Conservation (phyloP, 2,888 invertebrate species). For the Dasypolia templi region DNA sequence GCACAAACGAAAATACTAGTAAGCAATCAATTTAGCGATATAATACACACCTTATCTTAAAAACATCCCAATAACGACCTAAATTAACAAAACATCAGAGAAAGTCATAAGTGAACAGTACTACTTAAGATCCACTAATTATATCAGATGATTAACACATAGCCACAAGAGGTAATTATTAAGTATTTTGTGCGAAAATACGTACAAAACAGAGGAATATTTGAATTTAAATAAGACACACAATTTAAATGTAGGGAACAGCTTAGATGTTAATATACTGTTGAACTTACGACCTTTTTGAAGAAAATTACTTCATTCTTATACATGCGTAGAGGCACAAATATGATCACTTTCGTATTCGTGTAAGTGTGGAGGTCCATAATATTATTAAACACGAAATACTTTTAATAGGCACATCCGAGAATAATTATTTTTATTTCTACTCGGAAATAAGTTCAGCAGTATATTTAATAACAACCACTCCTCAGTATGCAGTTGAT, state of each 20-base stretch:
- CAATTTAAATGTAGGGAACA: conserved; percentile 22
- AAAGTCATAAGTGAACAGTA: conserved; percentile 58
- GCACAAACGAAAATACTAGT: conserved; percentile 36
- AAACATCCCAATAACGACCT: conserved; percentile 88
- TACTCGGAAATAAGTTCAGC: conserved; percentile 26
- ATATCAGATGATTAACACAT: conserved; percentile 33
- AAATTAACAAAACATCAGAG: conserved; percentile 80
- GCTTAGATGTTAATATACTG: conserved; percentile 36
- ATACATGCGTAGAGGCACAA: conserved; percentile 29
- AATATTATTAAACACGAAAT: conserved; percentile 19
- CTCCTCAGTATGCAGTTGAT: conserved; percentile 48
- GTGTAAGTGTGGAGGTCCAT: background rate
- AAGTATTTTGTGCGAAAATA: conserved; percentile 39
- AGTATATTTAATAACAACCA: conserved; percentile 46
- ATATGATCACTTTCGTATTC: conserved; percentile 4
- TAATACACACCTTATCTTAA: conserved; percentile 86
- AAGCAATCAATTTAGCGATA: conserved; percentile 29
- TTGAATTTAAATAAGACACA: conserved; percentile 33
- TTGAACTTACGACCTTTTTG: conserved; percentile 32
- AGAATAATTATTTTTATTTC: background rate
- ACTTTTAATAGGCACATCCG: background rate
- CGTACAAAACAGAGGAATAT: conserved; percentile 25
- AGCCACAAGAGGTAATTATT: conserved; percentile 20
- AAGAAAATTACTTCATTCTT: background rate
- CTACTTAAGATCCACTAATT: conserved; percentile 28